Conservation (phyloP, 2,113 vertebrate species). For the Salvelinus namaycush region DNA sequence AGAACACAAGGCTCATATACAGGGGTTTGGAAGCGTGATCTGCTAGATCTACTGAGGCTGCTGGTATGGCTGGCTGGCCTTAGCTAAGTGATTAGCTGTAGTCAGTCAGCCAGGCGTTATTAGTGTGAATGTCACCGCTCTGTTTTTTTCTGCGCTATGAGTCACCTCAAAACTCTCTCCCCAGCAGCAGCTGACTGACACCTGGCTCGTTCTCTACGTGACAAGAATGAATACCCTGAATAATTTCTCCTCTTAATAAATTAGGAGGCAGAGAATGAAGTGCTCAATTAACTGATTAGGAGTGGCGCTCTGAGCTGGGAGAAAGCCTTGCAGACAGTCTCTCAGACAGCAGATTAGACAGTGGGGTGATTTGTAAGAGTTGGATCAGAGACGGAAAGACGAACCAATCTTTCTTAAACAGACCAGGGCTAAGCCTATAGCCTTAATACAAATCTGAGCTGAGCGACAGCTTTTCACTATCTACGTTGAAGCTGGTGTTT, state of each 20-base stretch:
- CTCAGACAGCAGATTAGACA: neutral
- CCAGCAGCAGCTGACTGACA: conserved; percentile 45
- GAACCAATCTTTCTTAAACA: neutral
- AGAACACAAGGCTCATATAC: too few relatives aligned
- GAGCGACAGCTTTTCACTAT: conserved; percentile 3
- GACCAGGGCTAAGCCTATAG: neutral
- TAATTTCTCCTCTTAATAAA: conserved; percentile 61
- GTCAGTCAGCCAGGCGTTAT: conserved; percentile 14
- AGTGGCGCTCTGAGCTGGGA: conserved; percentile 50
- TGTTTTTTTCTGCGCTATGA: conserved; percentile 37
- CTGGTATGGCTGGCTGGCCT: too few relatives aligned
- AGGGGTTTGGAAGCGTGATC: too few relatives aligned
- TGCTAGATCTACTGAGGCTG: too few relatives aligned
- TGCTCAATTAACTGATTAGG: conserved; percentile 76
- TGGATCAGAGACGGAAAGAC: neutral
- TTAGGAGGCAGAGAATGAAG: conserved; percentile 66
- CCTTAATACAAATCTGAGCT: neutral
- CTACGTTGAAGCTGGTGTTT: conserved; percentile 52
- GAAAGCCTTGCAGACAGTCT: conserved; percentile 51
- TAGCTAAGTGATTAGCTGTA: neutral
- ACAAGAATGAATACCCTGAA: conserved; percentile 62
- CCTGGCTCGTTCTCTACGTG: conserved; percentile 53
- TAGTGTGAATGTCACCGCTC: conserved; percentile 50
- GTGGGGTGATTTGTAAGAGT: neutral
- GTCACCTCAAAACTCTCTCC: conserved; percentile 53